A percentile compares a stretch with the other conserved stretches of the same genome.
Evolutionary conservation across 2,797 vertebrate genomes (phyloP).

Genomic region (Hipposideros larvatus): DNA sequence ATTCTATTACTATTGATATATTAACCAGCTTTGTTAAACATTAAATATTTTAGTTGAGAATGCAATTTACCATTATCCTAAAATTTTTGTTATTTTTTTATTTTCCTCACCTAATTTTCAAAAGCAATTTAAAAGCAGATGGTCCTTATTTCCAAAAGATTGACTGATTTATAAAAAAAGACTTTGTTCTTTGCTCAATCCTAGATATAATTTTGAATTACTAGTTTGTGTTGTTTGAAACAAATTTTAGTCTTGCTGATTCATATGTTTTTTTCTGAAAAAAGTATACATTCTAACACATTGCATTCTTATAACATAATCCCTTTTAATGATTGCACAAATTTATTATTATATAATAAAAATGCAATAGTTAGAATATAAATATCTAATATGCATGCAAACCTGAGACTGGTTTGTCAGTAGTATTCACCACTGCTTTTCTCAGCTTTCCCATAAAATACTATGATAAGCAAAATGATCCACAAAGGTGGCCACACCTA

Average conservation of each 20-base stretch:
- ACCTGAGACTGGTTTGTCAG: not conserved
- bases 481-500: not conserved
- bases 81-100: not conserved
- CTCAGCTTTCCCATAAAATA: not conserved
- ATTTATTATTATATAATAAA: not conserved
- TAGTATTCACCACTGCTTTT: not conserved
- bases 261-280: not conserved
- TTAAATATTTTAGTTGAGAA: slow-evolving; percentile 25
- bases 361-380: not conserved
- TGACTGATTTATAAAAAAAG: not conserved
- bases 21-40: not conserved
- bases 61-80: not conserved
- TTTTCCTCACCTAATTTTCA: not conserved
- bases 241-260: not conserved
- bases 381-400: not conserved
- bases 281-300: not conserved
- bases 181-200: not conserved
- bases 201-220: not conserved
- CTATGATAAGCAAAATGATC: not conserved
- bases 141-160: not conserved
- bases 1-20: not conserved
- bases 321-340: not conserved
- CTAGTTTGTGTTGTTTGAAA: not conserved
- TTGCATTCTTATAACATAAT: not conserved
- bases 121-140: not conserved